Base-by-base conservation (phyloP, 2,113 vertebrate species). In the Melanostigma gelatinosum region DNA sequence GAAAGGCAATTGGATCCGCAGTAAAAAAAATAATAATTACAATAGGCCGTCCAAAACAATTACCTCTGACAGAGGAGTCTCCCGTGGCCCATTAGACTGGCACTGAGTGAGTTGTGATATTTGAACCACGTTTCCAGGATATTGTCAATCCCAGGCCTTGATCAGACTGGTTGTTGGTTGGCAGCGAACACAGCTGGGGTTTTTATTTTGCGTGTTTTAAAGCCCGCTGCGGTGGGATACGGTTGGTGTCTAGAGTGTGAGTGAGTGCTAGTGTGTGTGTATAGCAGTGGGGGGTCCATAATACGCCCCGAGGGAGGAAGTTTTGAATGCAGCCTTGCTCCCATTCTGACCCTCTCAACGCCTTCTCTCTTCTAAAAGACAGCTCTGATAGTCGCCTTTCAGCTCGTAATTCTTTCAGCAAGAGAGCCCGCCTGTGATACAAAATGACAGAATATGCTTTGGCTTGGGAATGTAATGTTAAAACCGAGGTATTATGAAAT, bases 101-200 rank as follows among this genome's bases (percentile, higher is more conserved):
- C 85, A 82, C 77, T 77, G 75, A 80, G 61, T 34, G 71, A 87
- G 80, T 82, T 84, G 71, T 79, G 82, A 93, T 90, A 81, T 83
- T 88, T 86, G 85, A 91, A 92, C 78, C 82, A 55, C 50, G 63
- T 63, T 83, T 93, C 75, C 79, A 90, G 88, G 86, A 89, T 88
- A 89, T 70, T 92, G 89, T 84, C 80, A 88, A 88, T 90, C 78
- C 72, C 74, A 80, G 65, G 81, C 83, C 72, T 68, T 79, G 82
- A 85, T 88, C 81, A 78, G 46, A 79, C 84, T 75, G 79, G 73
- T 75, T 82, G 72, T 65, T 87, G 85, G 65, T 70, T 92, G 87
- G 86, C 80, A 85, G 70, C 46, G 36, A 71, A 72, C 40, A 18
- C 62, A 79, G 77, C 64, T 87, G 76, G 50, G 58, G 62, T 87